A percentile compares a stretch with the other conserved stretches of the same genome.
Conservation (phyloP, 2,797 vertebrate genomes). For the Muscicapa comitata region DNA sequence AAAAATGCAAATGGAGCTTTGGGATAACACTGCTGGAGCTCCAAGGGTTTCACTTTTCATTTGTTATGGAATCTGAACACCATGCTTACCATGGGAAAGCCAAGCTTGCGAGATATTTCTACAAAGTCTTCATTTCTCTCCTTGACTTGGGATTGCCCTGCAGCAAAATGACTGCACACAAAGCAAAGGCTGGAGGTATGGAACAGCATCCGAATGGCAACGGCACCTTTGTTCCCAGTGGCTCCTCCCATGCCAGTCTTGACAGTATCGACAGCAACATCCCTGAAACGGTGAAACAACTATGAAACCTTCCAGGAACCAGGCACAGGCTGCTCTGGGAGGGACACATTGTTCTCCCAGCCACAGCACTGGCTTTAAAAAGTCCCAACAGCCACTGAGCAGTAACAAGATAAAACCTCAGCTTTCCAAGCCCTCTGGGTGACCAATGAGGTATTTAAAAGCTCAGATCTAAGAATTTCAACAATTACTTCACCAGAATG, state of each 20-base stretch:
- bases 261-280: conserved; percentile 95
- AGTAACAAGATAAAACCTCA: background rate
- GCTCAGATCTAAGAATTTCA: background rate
- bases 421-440: background rate
- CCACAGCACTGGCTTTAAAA: background rate
- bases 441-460: background rate
- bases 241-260: conserved; percentile 99
- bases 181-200: conserved; percentile 98
- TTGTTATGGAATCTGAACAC: background rate
- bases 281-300: conserved; percentile 74
- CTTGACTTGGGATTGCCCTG: conserved; percentile 94
- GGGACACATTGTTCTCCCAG: background rate
- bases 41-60: background rate
- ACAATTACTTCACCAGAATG: background rate
- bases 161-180: conserved; percentile 96
- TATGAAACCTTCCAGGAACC: background rate
- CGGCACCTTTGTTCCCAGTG: conserved; percentile 96
- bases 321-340: background rate
- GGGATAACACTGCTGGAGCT: background rate
- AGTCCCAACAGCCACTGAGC: background rate
- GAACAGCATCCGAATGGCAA: conserved; percentile 94
- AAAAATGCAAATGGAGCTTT: background rate
- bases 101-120: conserved; percentile 92
- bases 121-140: conserved; percentile 96
- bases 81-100: conserved; percentile 91